Evolutionary conservation across 2,888 invertebrate genomes (phyloP), one percentile per base, ranked within the genome.

Genomic region (Drosophila bunnanda): DNA sequence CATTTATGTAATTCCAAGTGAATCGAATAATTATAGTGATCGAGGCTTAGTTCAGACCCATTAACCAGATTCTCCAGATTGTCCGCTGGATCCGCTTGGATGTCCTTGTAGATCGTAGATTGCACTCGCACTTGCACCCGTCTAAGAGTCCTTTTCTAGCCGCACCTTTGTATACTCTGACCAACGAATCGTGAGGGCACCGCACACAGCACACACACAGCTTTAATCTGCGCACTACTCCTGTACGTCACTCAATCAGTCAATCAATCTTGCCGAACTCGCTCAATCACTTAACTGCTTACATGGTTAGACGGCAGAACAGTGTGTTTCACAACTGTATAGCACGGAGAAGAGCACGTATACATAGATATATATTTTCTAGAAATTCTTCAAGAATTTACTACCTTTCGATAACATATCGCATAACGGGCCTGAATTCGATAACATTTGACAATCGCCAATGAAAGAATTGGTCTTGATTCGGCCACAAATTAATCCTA

Each of bases 1-100:
- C 86, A 81, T 81, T 86, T 81, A 86, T 52, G 10, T 53, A 38
- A 64, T 67, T 54, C 43, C 13, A 9, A 15, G 30, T 44, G 60
- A 55, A 25, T 13, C 39, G 41, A 66, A 48, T 20, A 59, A 59
- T 78, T 65, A 69, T 41, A 22, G 32, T 48, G 15, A 48, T 15
- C 15, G 36, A 25, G 38, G 62, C 30, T 46, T n/a, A 20, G 13
- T 61, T 48, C 7, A 0, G 17, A 58, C 12, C 22, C n/a, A 15
- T 28, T 55, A 8, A 15, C 12, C 22, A 43, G 56, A 30, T 46
- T 34, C 15, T 15, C 32, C 50, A 50, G 50, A 62, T 41, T 65
- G 48, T 64, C 64, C 64, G 64, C 62, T 61, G 39, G 46, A 32
- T 32, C 32, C 56, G 46, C 46, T 25, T 25, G 22, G 28, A 54